These are phyloP conservation scores for Onychostruthus taczanowskii DNA, from an alignment of 2,113 vertebrate species.

Conservation along the genomic window DNA sequence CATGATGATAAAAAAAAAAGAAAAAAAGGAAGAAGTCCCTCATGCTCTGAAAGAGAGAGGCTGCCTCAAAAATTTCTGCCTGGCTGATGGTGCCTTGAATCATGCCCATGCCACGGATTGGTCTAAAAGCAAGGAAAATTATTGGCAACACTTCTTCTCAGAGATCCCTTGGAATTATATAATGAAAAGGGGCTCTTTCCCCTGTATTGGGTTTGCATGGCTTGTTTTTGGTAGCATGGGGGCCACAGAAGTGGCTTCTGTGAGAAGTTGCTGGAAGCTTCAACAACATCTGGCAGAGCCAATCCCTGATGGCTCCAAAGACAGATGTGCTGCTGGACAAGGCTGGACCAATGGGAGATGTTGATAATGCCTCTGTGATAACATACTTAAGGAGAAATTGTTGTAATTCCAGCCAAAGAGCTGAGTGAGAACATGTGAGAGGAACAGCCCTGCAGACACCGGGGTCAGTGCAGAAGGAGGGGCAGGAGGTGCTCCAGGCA, in stretches of 20 bases:
- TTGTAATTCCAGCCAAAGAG: background rate
- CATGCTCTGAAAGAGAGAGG: background rate
- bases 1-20: background rate
- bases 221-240: background rate
- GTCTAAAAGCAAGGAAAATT: background rate
- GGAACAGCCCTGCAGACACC: background rate
- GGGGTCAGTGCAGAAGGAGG: background rate
- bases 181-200: background rate
- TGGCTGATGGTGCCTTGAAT: background rate
- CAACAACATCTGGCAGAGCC: rapidly evolving
- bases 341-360: background rate
- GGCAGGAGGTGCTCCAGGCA: background rate
- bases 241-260: background rate
- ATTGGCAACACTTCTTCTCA: background rate
- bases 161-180: background rate
- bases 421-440: rapidly evolving
- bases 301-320: background rate
- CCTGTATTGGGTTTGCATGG: background rate
- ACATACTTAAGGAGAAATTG: background rate
- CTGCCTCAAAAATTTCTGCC: background rate
- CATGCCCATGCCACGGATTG: background rate
- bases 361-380: background rate
- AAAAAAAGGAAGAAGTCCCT: background rate
- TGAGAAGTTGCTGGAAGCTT: background rate
- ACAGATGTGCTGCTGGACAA: background rate